Conservation (phyloP, 2,113 vertebrate genomes). For the Rhinolophus ferrumequinum region DNA sequence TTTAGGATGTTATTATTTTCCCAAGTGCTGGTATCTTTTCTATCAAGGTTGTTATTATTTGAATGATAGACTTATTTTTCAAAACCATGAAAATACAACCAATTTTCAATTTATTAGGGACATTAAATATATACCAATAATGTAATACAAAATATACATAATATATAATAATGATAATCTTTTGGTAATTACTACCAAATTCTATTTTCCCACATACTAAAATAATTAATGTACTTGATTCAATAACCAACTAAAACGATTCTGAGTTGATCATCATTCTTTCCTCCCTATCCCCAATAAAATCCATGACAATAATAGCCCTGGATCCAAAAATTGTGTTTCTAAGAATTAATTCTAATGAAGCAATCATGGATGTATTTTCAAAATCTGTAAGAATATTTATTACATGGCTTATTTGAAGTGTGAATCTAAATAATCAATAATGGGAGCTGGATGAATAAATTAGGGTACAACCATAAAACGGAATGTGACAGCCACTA, state of each 20-base stretch:
- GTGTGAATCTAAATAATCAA: neutral
- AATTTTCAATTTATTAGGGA: neutral
- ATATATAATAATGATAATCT: neutral
- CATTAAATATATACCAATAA: neutral
- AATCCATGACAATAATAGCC: neutral
- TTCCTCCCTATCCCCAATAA: neutral
- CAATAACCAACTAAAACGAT: neutral
- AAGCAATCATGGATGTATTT: neutral
- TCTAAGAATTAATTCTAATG: conserved; percentile 42
- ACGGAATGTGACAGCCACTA: neutral
- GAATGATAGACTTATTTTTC: neutral
- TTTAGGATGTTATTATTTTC: neutral
- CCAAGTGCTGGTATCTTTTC: neutral
- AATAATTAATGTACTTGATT: neutral
- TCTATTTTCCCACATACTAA: neutral
- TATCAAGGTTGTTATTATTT: neutral
- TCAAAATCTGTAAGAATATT: neutral
- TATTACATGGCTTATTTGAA: neutral
- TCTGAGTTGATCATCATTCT: neutral
- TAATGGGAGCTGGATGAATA: neutral
- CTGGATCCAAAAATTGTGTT: neutral
- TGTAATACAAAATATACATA: neutral
- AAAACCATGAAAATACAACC: conserved; percentile 39
- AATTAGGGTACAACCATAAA: neutral
- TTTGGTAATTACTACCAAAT: conserved; percentile 10